Conservation (phyloP, 2,797 vertebrate genomes). For the Austrolebias charrua region DNA sequence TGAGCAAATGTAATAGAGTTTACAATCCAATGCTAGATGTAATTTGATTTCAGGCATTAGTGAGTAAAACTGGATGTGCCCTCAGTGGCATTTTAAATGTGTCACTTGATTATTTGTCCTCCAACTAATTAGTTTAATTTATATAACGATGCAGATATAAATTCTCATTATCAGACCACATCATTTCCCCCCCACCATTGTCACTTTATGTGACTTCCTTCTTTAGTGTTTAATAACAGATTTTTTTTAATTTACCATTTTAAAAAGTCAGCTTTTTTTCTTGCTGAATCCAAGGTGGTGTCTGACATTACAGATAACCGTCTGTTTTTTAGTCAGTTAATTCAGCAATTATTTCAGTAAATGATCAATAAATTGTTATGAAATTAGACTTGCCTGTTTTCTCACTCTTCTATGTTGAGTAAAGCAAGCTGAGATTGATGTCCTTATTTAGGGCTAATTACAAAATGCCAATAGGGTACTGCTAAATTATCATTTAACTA, state of each 20-base stretch:
- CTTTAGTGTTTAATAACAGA: not conserved
- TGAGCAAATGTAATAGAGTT: conserved; percentile 49
- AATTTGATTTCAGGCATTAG: conserved; percentile 60
- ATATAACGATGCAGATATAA: conserved; percentile 36
- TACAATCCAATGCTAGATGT: conserved; percentile 43
- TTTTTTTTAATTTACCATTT: conserved; percentile 4
- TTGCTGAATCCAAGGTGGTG: not conserved
- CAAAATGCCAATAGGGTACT: conserved; percentile 3
- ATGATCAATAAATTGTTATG: not conserved
- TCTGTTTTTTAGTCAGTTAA: not conserved
- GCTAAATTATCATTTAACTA: not conserved
- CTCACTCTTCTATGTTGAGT: not conserved
- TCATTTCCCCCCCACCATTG: not conserved
- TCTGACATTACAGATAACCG: not conserved
- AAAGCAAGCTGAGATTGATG: not conserved
- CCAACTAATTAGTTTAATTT: conserved; percentile 54
- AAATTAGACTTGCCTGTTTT: not conserved
- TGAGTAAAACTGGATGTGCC: conserved; percentile 45
- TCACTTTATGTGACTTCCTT: not conserved
- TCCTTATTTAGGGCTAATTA: not conserved
- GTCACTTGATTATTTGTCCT: conserved; percentile 57
- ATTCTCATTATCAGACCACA: conserved; percentile 26
- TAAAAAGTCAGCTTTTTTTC: not conserved
- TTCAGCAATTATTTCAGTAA: not conserved
- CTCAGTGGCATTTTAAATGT: conserved; percentile 50